phyloP scores from a whole-genome alignment of 2,888 invertebrate species.

The Cheilosia variabilis region DNA sequence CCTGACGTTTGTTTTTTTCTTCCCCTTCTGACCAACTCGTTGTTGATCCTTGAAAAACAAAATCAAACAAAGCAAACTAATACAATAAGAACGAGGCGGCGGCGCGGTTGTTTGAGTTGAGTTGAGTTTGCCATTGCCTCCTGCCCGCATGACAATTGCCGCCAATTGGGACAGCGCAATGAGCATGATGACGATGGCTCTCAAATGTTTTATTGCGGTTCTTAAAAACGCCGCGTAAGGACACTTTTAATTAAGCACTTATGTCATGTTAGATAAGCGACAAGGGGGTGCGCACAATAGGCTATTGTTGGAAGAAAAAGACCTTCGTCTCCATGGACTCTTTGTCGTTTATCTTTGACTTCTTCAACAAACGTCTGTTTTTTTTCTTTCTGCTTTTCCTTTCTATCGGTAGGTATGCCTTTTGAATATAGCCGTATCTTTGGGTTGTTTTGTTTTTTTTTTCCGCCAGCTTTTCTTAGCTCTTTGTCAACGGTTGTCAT shows the following conservation, averaged over 20 bases:
- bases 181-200: slow-evolving; percentile 60
- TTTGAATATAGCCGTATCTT: slow-evolving; percentile 14
- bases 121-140: no score
- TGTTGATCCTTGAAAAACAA: slow-evolving; percentile 54
- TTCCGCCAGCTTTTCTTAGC: slow-evolving; percentile 13
- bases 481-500: slow-evolving; percentile 61
- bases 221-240: slow-evolving; percentile 61
- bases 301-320: slow-evolving; percentile 57
- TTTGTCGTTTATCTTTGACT: slow-evolving; percentile 59
- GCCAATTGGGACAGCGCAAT: slow-evolving; percentile 56
- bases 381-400: slow-evolving; percentile 20
- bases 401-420: slow-evolving; percentile 20
- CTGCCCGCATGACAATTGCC: not conserved
- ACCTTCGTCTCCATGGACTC: slow-evolving; percentile 26
- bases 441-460: slow-evolving; percentile 23
- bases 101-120: not conserved
- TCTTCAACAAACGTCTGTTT: slow-evolving; percentile 37
- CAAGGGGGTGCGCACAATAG: slow-evolving; percentile 62
- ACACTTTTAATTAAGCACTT: slow-evolving; percentile 74
- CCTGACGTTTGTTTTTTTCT: not conserved
- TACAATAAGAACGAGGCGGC: slow-evolving; percentile 44
- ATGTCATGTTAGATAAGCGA: slow-evolving; percentile 74
- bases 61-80: slow-evolving; percentile 49
- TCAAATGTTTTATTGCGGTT: slow-evolving; percentile 72
- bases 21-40: slow-evolving; percentile 10